Percentiles rank a stretch among this genome's conserved stretches.
phyloP scores from a whole-genome alignment of 1,140 invertebrate genomes.

The Hyles vespertilio region DNA sequence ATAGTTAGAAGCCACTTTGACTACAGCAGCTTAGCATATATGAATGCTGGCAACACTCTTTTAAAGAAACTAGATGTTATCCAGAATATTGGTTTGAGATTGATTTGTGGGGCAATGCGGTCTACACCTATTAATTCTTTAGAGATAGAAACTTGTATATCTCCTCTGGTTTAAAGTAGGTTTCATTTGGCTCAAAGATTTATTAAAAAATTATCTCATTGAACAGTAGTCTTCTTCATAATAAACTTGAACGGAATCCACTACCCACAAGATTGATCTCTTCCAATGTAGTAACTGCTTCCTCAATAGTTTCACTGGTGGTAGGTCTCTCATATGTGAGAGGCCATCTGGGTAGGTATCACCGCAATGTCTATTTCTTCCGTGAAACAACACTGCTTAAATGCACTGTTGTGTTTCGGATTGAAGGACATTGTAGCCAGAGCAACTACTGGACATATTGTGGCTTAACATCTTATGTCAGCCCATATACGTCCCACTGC shows the following conservation, averaged over 20 bases:
- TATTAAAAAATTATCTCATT: constrained; percentile 2
- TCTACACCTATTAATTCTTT: constrained; percentile 16
- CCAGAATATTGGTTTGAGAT: constrained; percentile 15
- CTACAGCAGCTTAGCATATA: constrained; percentile 16
- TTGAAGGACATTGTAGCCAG: no score
- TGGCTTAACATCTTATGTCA: no score
- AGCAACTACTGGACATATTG: no score
- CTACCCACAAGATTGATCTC: no score
- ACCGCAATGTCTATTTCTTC: no score
- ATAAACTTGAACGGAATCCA: not conserved
- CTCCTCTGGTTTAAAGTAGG: constrained; percentile 7
- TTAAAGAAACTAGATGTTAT: constrained; percentile 15
- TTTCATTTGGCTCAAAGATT: constrained; percentile 9
- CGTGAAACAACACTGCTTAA: no score
- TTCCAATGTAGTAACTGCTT: no score
- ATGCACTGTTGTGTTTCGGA: no score
- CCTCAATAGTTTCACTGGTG: no score
- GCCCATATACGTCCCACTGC: no score
- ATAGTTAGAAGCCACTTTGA: constrained; percentile 21
- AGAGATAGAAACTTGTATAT: constrained; percentile 18
- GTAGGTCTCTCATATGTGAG: no score
- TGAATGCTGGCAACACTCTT: constrained; percentile 8
- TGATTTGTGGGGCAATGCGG: constrained; percentile 22
- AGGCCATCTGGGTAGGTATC: no score
- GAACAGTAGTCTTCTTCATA: constrained; percentile 6